A percentile compares a stretch with the other conserved stretches of the same genome.
These are phyloP conservation scores for Chelidonichthys spinosus DNA, from an alignment of 2,797 vertebrate genomes.

Conservation along the genomic window DNA sequence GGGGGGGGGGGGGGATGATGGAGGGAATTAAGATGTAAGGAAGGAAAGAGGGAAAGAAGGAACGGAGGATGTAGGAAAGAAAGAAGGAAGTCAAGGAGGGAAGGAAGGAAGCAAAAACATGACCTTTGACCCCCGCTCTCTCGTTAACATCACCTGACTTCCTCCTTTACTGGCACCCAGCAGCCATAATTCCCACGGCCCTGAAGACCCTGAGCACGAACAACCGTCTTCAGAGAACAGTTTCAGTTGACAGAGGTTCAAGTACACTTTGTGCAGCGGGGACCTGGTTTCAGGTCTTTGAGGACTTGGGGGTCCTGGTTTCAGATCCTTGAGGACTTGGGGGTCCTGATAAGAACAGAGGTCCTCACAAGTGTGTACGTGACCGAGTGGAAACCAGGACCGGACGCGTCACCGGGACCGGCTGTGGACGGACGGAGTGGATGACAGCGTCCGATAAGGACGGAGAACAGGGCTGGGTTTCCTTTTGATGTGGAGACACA, in stretches of 20 bases:
- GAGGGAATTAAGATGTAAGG: not conserved
- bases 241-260: too few relatives aligned
- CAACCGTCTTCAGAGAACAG: too few relatives aligned
- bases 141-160: too few relatives aligned
- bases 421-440: slow-evolving; percentile 15
- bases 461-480: slow-evolving; percentile 61
- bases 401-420: too few relatives aligned
- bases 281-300: too few relatives aligned
- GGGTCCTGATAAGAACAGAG: not conserved
- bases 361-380: slow-evolving; percentile 35
- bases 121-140: too few relatives aligned
- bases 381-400: slow-evolving; percentile 48
- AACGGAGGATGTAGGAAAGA: not conserved
- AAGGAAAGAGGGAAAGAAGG: not conserved
- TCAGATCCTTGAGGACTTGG: too few relatives aligned
- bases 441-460: slow-evolving; percentile 68
- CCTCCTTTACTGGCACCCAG: not conserved
- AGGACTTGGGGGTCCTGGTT: too few relatives aligned
- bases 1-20: too few relatives aligned
- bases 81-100: not conserved
- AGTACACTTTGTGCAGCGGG: too few relatives aligned
- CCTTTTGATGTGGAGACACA: slow-evolving; percentile 64
- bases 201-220: not conserved
- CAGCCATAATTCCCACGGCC: not conserved
- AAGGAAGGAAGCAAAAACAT: not conserved